Evolutionary conservation across 2,797 vertebrate species (phyloP).

Genomic region (Hirundo rustica): DNA sequence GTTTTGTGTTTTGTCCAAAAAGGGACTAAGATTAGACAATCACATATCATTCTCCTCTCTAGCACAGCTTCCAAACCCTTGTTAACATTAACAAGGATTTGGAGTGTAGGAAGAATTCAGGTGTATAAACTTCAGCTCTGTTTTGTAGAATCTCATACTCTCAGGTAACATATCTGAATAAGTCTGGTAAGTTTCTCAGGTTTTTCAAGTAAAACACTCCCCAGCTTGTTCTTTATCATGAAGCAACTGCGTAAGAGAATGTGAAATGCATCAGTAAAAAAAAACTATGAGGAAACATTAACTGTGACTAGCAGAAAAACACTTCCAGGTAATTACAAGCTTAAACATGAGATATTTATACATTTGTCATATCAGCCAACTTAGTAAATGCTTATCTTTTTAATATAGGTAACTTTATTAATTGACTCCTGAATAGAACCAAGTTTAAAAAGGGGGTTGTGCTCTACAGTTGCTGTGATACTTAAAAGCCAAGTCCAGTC

Average conservation of each 20-base stretch:
- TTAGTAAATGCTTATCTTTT: not conserved
- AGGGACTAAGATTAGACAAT: not conserved
- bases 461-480: not conserved
- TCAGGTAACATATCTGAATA: not conserved
- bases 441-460: not conserved
- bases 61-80: not conserved
- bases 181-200: not conserved
- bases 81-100: not conserved
- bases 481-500: not conserved
- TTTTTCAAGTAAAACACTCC: not conserved
- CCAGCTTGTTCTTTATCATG: not conserved
- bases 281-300: not conserved
- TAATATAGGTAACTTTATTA: not conserved
- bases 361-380: not conserved
- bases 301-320: not conserved
- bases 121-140: not conserved
- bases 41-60: not conserved
- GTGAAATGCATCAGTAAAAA: not conserved
- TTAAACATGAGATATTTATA: not conserved
- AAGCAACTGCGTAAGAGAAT: not conserved
- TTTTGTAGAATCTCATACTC: not conserved
- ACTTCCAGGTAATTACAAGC: not conserved
- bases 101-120: not conserved
- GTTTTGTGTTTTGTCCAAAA: not conserved
- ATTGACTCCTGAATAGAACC: not conserved